Base-by-base conservation (phyloP, 2,797 vertebrate genomes). In the Microhierax caerulescens region DNA sequence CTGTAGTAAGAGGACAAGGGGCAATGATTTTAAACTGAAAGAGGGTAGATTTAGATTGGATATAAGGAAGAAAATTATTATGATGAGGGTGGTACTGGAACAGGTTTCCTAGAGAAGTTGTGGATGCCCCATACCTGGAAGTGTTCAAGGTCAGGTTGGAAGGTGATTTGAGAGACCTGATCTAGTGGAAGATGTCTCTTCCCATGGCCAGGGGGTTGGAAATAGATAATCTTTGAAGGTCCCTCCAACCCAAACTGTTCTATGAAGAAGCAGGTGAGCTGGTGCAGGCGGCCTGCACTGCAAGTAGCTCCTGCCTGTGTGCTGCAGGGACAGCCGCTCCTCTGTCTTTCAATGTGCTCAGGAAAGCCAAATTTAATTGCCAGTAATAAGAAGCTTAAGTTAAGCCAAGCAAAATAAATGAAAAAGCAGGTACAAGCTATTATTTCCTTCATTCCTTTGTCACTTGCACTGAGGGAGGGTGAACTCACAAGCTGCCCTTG, bases 31-130 rank as follows among this genome's bases (percentile, higher is more conserved):
- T 50, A 75, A 37, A 81, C 15, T 43, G 34, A 43, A 61, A 74
- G 9, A 28, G 5, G 4, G 13, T 32, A 76, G 20, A 47, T 51
- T 45, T 39, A 45, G 13, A 18, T 7, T 48, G 9, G 32, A 28
- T 21, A 10, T 14, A 17, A 7, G 11, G 19, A 53, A 34, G 13
- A 43, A 48, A 8, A 9, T 27, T 48, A 32, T 60, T 68, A 15
- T 0, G 0, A 2, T 14, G 22, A 30, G 4, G 3, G 4, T 50
- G 30, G 10, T 54, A 57, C 4, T 41, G 48, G 45, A n/a, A 22
- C 1, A n/a, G 17, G 22, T 68, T 60, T 11, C 45, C 50, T 23
- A 36, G n/a, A 43, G 23, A 51, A 36, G 11, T 1, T 63, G 47
- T 17, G 13, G 21, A 11, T 45, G 13, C 3, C 6, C 10, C 23